A percentile compares a stretch with the other conserved stretches of the same genome.
phyloP scores from a whole-genome alignment of 2,888 invertebrate species.

The Microctonus brassicae region DNA sequence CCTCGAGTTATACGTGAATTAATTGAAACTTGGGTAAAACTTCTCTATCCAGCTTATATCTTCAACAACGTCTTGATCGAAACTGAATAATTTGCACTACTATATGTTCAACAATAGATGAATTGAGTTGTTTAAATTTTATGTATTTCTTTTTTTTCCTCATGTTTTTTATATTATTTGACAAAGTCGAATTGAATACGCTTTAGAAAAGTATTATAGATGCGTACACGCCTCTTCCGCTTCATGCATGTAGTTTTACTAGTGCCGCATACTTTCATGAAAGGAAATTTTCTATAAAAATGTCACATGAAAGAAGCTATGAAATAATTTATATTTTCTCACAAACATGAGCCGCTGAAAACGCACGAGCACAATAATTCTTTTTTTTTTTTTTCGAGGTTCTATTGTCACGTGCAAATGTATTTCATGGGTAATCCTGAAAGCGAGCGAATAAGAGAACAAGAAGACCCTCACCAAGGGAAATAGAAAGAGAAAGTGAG shows the following conservation, averaged over 20 bases:
- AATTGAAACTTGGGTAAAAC: constrained; percentile 15
- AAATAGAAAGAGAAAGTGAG: constrained; percentile 11
- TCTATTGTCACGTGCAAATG: constrained; percentile 53
- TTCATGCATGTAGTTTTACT: neutral
- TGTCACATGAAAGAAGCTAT: neutral
- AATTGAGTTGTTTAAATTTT: too few species aligned
- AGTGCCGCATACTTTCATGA: too few species aligned
- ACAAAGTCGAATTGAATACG: neutral
- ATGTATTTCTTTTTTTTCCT: too few species aligned
- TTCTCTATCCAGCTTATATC: neutral
- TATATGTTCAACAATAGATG: too few species aligned
- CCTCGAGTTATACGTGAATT: constrained; percentile 2
- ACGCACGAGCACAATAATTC: constrained; percentile 48
- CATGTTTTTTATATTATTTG: too few species aligned
- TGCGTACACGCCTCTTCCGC: neutral
- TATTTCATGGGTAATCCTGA: constrained; percentile 57
- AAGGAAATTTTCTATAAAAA: neutral
- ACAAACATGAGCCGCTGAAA: constrained; percentile 37
- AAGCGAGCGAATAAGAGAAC: constrained; percentile 29
- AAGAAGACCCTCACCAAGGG: constrained; percentile 27
- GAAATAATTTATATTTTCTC: constrained; percentile 33
- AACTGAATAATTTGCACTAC: neutral
- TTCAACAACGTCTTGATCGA: constrained; percentile 29
- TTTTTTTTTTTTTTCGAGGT: constrained; percentile 42
- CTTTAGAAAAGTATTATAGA: neutral